phyloP scores from a whole-genome alignment of 2,113 vertebrate species.

The Ifrita kowaldi region DNA sequence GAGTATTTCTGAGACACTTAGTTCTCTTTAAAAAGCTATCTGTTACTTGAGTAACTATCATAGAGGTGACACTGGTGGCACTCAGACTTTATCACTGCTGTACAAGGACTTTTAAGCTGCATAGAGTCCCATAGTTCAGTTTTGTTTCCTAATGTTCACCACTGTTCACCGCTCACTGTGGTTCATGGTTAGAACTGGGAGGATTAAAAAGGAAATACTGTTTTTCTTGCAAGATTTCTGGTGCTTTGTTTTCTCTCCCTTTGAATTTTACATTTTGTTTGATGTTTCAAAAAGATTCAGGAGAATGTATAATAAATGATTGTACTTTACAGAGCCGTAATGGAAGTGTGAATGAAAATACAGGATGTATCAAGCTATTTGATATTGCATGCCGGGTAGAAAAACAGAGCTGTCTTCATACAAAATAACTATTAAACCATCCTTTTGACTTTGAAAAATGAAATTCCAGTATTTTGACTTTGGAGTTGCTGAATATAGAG shows the following conservation, averaged over 20 bases:
- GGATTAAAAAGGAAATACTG: not conserved
- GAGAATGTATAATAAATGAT: slow-evolving; percentile 20
- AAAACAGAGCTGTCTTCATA: not conserved
- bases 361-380: not conserved
- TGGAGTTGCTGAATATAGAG: not conserved
- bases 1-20: not conserved
- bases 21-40: not conserved
- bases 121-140: not conserved
- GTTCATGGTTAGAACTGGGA: not conserved
- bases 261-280: slow-evolving; percentile 10
- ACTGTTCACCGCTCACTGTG: not conserved
- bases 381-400: not conserved
- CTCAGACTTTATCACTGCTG: not conserved
- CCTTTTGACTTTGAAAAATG: slow-evolving; percentile 21
- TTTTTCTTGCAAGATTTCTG: not conserved
- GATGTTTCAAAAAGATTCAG: not conserved
- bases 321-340: not conserved
- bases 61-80: not conserved
- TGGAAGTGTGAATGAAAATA: slow-evolving; percentile 6
- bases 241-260: not conserved
- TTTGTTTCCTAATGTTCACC: not conserved
- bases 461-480: slow-evolving; percentile 3
- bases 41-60: not conserved
- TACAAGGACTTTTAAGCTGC: not conserved
- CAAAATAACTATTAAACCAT: slow-evolving; percentile 16